Conservation (phyloP, 2,888 invertebrate species). For the Eurytoma californica region DNA sequence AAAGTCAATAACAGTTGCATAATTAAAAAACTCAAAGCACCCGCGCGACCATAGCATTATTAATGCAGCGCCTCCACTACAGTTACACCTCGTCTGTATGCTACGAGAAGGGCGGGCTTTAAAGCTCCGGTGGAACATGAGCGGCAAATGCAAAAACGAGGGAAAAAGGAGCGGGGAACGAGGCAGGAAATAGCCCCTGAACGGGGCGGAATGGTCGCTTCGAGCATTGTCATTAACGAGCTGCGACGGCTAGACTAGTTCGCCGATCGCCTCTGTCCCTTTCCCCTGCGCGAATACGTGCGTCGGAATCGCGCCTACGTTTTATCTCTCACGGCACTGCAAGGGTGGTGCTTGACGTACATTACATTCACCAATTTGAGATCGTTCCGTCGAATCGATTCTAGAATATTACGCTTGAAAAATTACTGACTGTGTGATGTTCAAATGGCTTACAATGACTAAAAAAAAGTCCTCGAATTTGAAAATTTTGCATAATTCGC, state of each 20-base stretch:
- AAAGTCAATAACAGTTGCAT: too few species aligned
- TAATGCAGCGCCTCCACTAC: constrained; percentile 2
- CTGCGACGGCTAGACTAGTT: background rate
- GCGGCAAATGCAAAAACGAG: background rate
- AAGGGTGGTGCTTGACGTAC: too few species aligned
- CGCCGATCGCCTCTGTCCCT: background rate
- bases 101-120: background rate
- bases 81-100: background rate
- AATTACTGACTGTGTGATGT: too few species aligned
- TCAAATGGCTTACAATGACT: too few species aligned
- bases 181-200: constrained; percentile 57
- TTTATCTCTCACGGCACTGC: too few species aligned
- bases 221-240: constrained; percentile 11
- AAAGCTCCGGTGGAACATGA: constrained; percentile 29
- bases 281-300: background rate
- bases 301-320: background rate
- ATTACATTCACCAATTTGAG: too few species aligned
- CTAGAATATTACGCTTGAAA: too few species aligned
- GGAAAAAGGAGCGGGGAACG: constrained; percentile 7
- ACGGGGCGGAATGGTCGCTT: constrained; percentile 12
- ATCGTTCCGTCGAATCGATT: too few species aligned
- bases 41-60: background rate
- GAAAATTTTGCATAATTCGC: too few species aligned
- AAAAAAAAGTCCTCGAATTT: too few species aligned
- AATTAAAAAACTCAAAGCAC: background rate